phyloP scores from a whole-genome alignment of 2,888 invertebrate genomes.

The Argyresthia goedartella region DNA sequence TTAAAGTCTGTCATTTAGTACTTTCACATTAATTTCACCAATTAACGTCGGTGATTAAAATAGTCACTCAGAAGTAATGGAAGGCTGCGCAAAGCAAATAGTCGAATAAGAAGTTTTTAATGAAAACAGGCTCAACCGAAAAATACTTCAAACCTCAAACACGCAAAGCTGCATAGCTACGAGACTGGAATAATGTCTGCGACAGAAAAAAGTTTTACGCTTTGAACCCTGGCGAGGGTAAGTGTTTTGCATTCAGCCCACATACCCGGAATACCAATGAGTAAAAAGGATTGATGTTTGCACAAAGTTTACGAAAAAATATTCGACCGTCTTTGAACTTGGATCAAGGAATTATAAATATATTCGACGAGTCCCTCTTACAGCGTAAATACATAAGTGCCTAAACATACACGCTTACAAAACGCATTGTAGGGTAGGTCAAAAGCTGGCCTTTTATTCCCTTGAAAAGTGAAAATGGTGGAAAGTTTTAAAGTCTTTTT shows the following conservation, averaged over 20 bases:
- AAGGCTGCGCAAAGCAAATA: neutral
- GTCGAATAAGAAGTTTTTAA: slow-evolving; percentile 46
- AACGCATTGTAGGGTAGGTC: no score
- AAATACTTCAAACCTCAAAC: slow-evolving; percentile 63
- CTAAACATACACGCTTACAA: neutral
- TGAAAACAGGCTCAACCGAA: slow-evolving; percentile 54
- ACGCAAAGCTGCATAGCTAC: slow-evolving; percentile 61
- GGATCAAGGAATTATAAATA: slow-evolving; percentile 1
- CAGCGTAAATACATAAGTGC: neutral
- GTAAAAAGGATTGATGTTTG: slow-evolving; percentile 61
- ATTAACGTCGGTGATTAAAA: no score
- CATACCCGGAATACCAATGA: slow-evolving; percentile 61
- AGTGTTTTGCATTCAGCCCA: slow-evolving; percentile 64
- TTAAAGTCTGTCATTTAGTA: no score
- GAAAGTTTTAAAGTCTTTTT: neutral
- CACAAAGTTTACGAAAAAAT: slow-evolving; percentile 25
- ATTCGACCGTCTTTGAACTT: slow-evolving; percentile 11
- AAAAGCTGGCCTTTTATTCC: no score
- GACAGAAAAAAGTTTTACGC: slow-evolving; percentile 65
- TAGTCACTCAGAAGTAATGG: neutral
- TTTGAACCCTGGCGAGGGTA: slow-evolving; percentile 63
- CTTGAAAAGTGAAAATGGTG: no score
- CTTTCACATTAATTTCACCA: no score
- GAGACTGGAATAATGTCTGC: slow-evolving; percentile 66
- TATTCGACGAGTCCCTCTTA: neutral